Percentiles rank a stretch among this genome's conserved stretches.
Conservation (phyloP, 2,113 vertebrate genomes). For the Odocoileus hemionus region DNA sequence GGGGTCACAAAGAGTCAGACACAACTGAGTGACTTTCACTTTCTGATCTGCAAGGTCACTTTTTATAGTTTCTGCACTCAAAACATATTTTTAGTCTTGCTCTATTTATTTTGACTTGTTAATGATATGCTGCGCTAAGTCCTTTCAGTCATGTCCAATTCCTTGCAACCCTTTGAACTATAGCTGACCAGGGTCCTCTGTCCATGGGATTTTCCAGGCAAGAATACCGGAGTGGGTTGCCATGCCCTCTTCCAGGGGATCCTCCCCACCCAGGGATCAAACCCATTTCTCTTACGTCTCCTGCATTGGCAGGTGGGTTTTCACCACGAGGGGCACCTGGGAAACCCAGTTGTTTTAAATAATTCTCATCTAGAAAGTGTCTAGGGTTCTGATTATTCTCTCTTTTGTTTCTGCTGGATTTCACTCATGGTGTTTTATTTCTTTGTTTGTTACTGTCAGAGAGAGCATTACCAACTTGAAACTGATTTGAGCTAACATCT, state of each 20-base stretch:
- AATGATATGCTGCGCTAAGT: neutral
- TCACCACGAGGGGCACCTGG: neutral
- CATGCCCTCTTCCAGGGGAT: neutral
- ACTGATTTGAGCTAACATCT: neutral
- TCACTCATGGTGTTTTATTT: neutral
- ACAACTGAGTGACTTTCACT: neutral
- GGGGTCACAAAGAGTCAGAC: neutral
- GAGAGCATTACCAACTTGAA: neutral
- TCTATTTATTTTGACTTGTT: neutral
- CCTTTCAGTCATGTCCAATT: neutral
- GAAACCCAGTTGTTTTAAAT: neutral
- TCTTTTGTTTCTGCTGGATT: neutral
- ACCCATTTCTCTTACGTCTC: neutral
- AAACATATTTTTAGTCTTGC: neutral
- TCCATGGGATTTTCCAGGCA: neutral
- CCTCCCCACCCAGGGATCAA: neutral
- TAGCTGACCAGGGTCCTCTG: neutral
- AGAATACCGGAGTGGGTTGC: neutral
- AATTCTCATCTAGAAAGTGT: neutral
- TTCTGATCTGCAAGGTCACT: neutral
- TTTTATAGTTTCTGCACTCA: neutral
- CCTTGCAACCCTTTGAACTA: neutral
- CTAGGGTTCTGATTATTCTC: neutral
- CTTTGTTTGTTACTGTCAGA: neutral
- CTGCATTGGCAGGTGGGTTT: neutral